Evolutionary conservation across 2,113 vertebrate species (phyloP), one percentile per base, ranked within the genome.

Genomic region (Amazona vittata): DNA sequence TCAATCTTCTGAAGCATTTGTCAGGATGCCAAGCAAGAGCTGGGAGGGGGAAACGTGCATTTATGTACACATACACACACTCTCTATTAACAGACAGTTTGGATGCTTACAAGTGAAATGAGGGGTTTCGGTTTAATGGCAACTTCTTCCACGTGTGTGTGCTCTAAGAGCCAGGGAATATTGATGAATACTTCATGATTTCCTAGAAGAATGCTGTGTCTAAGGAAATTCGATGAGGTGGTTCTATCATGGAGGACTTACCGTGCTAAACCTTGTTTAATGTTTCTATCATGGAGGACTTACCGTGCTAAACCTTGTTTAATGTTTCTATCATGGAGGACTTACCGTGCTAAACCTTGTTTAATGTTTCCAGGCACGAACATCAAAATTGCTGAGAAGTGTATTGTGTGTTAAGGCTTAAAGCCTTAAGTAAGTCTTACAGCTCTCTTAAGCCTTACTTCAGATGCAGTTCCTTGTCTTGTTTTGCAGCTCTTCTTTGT

Each of bases 121-220:
- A 60, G 62, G 39, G 74, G 82, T 86, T 79, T 69, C 59, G 39
- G 0, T 96, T 79, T 77, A 69, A 53, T 43, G 44, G 25, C 4
- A 63, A 5, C n/a, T 71, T 44, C 31, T 70, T 67, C 83, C 52
- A 20, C 3, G 11, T 31, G 52, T 37, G n/a, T 62, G 13, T 11
- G 7, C 24, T 68, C 11, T 65, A 28, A 83, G 71, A 93, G 59
- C 73, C 43, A 31, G 55, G 46, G 92, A 86, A 46, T 86, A 91
- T 14, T 65, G 74, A 74, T 85, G 80, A 1, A 4, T 25, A 74
- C 75, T 76, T 70, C 13, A 79, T 59, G 8, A 59, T 91, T 95
- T 84, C 84, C 85, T 91, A 83, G 85, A 95, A 88, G 70, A 91
- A 73, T 57, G 31, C 74, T 83, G 68, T n/a, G 20, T 69, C 91